Evolutionary conservation across 2,797 vertebrate species (phyloP).

Genomic region (Babyrousa celebensis): DNA sequence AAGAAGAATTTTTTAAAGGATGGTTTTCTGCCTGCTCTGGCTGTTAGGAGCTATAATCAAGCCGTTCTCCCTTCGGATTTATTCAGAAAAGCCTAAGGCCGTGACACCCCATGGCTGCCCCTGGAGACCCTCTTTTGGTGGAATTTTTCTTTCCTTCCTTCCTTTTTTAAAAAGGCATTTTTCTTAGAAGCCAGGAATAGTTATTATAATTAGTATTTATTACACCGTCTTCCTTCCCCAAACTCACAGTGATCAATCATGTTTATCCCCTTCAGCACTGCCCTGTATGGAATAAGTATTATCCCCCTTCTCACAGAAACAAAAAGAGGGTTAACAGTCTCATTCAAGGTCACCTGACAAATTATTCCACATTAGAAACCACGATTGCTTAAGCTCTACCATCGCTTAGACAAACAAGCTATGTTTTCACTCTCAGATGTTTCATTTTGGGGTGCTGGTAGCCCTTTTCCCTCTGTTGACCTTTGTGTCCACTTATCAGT

Average conservation of each 20-base stretch:
- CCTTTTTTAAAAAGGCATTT: constrained; percentile 55
- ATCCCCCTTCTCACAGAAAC: background rate
- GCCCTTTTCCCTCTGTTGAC: background rate
- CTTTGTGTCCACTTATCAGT: background rate
- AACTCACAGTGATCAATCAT: constrained; percentile 39
- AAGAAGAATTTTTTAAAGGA: background rate
- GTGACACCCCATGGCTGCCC: background rate
- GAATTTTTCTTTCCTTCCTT: constrained; percentile 67
- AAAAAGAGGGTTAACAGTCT: background rate
- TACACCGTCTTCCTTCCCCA: constrained; percentile 76
- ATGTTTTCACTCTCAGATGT: background rate
- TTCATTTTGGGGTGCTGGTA: background rate
- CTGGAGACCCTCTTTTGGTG: constrained; percentile 5
- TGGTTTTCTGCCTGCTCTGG: background rate
- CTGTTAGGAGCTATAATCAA: background rate
- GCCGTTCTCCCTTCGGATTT: background rate
- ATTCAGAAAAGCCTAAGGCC: background rate
- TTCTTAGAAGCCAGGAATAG: constrained; percentile 68
- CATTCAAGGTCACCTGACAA: constrained; percentile 69
- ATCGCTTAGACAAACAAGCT: background rate
- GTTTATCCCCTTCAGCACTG: background rate
- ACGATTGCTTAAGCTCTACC: background rate
- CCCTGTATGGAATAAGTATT: constrained; percentile 79
- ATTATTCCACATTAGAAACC: constrained; percentile 14
- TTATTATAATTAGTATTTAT: constrained; percentile 86